A percentile compares a stretch with the other conserved stretches of the same genome.
These are phyloP conservation scores for Lamproptera curius DNA, from an alignment of 2,888 invertebrate species.

Conservation along the genomic window DNA sequence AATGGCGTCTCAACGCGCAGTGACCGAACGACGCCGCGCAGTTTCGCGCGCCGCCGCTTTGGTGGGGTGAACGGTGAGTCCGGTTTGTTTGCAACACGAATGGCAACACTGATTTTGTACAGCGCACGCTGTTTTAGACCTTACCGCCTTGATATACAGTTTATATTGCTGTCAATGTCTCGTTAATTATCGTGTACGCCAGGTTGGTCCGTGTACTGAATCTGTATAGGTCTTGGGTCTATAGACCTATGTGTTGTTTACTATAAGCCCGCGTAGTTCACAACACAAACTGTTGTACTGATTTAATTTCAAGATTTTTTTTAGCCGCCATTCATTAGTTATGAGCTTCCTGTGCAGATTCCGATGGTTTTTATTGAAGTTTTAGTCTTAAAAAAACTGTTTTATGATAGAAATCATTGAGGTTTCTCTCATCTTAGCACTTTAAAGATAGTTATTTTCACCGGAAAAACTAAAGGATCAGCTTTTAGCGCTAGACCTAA, in stretches of 20 bases:
- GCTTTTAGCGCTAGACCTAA: too few species aligned
- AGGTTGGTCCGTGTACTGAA: conserved; percentile 16
- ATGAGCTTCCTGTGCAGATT: too few species aligned
- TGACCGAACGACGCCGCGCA: conserved; percentile 59
- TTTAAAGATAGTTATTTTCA: too few species aligned
- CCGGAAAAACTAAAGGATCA: too few species aligned
- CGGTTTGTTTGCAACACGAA: conserved; percentile 37
- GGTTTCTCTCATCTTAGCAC: too few species aligned
- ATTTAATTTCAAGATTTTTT: too few species aligned
- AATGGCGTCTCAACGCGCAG: conserved; percentile 48
- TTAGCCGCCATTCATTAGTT: too few species aligned
- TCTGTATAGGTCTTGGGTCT: conserved; percentile 22
- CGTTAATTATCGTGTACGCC: conserved; percentile 9
- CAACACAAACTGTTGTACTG: too few species aligned
- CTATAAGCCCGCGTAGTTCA: conserved; percentile 24
- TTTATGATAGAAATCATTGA: too few species aligned
- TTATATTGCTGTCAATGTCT: conserved; percentile 18
- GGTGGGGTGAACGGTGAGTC: conserved; percentile 66
- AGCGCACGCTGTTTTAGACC: conserved; percentile 24
- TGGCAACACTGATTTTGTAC: conserved; percentile 22
- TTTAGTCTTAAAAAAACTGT: too few species aligned
- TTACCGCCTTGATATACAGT: conserved; percentile 14
- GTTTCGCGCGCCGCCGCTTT: conserved; percentile 55
- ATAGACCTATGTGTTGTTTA: conserved; percentile 21
- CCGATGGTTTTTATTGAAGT: too few species aligned